Evolutionary conservation across 2,797 vertebrate species (phyloP), one percentile per base, ranked within the genome.

Genomic region (Epinephelus malabaricus): DNA sequence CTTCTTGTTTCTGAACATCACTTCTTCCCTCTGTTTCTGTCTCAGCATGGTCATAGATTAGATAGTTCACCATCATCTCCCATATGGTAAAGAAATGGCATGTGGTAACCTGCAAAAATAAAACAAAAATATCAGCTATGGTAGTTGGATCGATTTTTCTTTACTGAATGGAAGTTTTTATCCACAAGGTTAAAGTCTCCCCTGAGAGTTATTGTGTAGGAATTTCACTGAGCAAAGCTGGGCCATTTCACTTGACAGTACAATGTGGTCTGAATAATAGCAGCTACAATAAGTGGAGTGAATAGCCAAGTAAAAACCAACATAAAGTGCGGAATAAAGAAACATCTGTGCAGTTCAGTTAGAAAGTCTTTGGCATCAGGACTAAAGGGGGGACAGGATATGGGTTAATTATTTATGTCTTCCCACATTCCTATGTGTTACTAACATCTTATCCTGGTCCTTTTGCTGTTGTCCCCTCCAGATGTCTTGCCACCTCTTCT

Each of bases 111-210:
- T 38, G 25, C 17, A 53, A 65, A 59, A 58, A 30, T 27, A 46
- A 46, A 61, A 49, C 0, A 21, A 17, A 60, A 63, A 45, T 19
- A 75, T 61, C 64, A 46, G 63, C 46, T 43, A 15, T 40, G 30
- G 17, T 67, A 27, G 30, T 21, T 54, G 5, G 11, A 46, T 38
- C 5, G 53, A 47, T 64, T 73, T 58, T 45, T 25, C n/a, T 69
- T 78, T 19, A 40, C 17, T 60, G 49, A 85, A 55, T 60, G 15
- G 8, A n/a, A 50, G 11, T 73, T 81, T 77, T 78, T 76, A 64
- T 84, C 46, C 56, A 69, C 66, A 65, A 72, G 70, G 61, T 76
- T 40, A 75, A 86, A 68, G 46, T 43, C 50, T 66, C 73, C 43
- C 45, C 19, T 17, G 83, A 67, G 78, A 79, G 46, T 34, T 85